Percentiles rank a stretch among this genome's conserved stretches.
phyloP scores from a whole-genome alignment of 2,797 vertebrate species.

The Hoplostethus atlanticus region DNA sequence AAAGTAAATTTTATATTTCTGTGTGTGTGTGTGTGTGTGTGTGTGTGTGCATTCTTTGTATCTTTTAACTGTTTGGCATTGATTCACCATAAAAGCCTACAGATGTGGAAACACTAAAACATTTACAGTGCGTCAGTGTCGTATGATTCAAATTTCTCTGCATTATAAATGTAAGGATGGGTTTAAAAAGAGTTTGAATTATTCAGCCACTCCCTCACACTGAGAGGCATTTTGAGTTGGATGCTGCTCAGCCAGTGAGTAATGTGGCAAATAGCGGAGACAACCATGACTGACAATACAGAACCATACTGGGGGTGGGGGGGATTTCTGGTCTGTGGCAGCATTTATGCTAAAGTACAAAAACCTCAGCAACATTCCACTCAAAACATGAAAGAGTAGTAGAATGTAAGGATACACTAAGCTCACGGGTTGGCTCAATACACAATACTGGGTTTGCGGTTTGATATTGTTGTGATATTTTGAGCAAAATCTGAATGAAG shows the following conservation, averaged over 20 bases:
- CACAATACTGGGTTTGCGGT: too few species aligned
- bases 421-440: too few species aligned
- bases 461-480: too few species aligned
- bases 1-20: too few species aligned
- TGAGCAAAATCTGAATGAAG: too few species aligned
- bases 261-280: conserved; percentile 39
- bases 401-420: too few species aligned
- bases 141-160: conserved; percentile 76
- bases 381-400: conserved; percentile 9
- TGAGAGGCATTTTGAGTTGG: conserved; percentile 53
- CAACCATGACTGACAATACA: conserved; percentile 20
- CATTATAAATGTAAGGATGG: conserved; percentile 82
- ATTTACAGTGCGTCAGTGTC: conserved; percentile 80
- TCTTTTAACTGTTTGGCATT: conserved; percentile 54
- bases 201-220: conserved; percentile 70
- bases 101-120: conserved; percentile 67
- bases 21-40: conserved; percentile 14
- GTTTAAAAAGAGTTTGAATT: conserved; percentile 84
- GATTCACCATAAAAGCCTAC: conserved; percentile 61
- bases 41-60: conserved; percentile 32
- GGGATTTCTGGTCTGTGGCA: conserved; percentile 24
- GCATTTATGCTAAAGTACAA: conserved; percentile 11
- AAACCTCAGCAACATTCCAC: conserved; percentile 6
- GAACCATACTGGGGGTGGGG: conserved; percentile 5
- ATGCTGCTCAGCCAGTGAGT: conserved; percentile 40